Base-by-base conservation (phyloP, 2,113 vertebrate species). In the Caracal caracal region DNA sequence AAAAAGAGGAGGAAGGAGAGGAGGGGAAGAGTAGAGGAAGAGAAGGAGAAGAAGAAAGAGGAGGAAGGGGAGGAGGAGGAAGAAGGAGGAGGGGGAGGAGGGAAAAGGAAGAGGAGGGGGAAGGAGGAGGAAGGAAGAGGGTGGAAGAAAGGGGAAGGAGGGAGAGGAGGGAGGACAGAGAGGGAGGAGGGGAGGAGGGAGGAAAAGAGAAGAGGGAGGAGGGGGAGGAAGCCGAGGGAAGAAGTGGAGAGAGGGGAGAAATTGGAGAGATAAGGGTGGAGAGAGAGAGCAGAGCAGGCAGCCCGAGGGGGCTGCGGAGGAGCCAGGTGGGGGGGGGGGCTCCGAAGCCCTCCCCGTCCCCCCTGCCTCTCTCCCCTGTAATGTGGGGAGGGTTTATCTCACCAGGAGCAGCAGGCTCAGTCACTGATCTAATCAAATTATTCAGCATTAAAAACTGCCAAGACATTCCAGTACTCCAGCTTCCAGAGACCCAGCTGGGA, bases 391-490 rank as follows among this genome's bases (percentile, higher is more conserved):
- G 98, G 98, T 98, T 99, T 99, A 98, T 99, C 98, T 98, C 98
- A 95, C 98, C 98, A 80, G 89, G 79, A 98, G 98, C 98, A 99
- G 98, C 98, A 98, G 98, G 98, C 98, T 98, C 98, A 98, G 98
- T 93, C 98, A 98, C 98, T 98, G 98, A 98, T 98, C 98, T 99
- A 98, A 99, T 98, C 98, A 98, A 98, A 99, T 99, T 98, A 99
- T 99, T 98, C 98, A 98, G 98, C 98, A 98, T 98, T 98, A 98
- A 99, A 98, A 98, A 98, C 98, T 98, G 98, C 98, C 98, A 97
- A 98, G 98, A 98, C 98, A 98, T 99, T 98, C 98, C 98, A 98
- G 98, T 95, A 98, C 98, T 98, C 98, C 97, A 96, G 98, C 98
- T 98, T 98, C 97, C 98, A 95, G 98, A 97, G 98, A 96, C 98